Percentiles rank a stretch among this genome's conserved stretches.
Conservation (phyloP, 2,113 vertebrate species). For the Plecotus auritus region DNA sequence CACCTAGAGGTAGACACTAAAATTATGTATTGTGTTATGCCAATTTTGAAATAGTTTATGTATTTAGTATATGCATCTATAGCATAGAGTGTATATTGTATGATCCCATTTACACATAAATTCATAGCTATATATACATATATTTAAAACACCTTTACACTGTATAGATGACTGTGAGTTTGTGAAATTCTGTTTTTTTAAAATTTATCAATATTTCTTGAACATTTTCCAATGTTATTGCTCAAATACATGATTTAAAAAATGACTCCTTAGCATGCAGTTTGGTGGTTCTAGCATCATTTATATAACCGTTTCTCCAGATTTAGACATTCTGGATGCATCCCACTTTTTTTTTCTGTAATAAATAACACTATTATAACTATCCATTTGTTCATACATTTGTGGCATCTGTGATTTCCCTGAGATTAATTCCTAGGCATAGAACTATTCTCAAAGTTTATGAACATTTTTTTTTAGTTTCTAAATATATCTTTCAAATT, state of each 20-base stretch:
- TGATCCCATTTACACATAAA: not conserved
- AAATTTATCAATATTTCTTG: not conserved
- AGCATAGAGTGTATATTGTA: not conserved
- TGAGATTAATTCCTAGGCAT: not conserved
- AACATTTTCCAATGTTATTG: not conserved
- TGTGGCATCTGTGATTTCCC: not conserved
- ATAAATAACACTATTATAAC: not conserved
- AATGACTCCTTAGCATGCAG: not conserved
- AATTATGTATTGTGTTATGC: not conserved
- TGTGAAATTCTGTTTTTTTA: not conserved
- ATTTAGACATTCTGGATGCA: not conserved
- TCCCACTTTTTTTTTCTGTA: not conserved
- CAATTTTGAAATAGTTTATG: not conserved
- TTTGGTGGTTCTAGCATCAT: not conserved
- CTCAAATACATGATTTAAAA: conserved; percentile 11
- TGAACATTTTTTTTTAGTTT: conserved; percentile 7
- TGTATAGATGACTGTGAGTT: conserved; percentile 25
- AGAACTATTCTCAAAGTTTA: conserved; percentile 7
- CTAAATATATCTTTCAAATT: not conserved
- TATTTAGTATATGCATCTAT: not conserved
- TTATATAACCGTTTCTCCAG: conserved; percentile 1
- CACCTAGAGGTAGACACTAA: not conserved
- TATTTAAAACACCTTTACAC: not conserved
- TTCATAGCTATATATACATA: not conserved
- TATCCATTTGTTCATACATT: not conserved